Base-by-base conservation (phyloP, 2,888 invertebrate species). In the Anarsia innoxiella region DNA sequence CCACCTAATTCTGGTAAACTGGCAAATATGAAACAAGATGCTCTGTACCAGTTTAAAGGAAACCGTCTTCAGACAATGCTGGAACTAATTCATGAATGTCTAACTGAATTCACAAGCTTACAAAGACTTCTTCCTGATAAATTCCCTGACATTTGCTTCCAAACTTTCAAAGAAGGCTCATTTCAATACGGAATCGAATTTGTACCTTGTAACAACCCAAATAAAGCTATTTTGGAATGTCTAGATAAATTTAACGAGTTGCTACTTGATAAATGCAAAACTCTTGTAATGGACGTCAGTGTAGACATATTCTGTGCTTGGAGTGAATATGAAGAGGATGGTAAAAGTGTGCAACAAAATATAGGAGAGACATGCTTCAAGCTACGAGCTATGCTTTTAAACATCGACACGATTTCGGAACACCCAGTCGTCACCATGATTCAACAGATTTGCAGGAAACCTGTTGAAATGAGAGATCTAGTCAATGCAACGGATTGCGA, bases 251-350 rank as follows among this genome's bases (percentile, higher is more conserved):
- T 67, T 45, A 66, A 77, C 45, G 43, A 42, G 8, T 44, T 50
- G 1, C 42, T 83, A 45, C 40, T 83, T 34, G 76, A 82, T 44
- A 57, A 54, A 41, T 73, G 65, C 41, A 65, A 74, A 48, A 58
- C 56, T 23, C 51, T 79, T 15, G 63, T 77, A 8, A 82, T 82
- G 77, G 70, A 62, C 44, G 57, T 83, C 0, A 83, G 66, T 59
- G 67, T 83, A 12, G 76, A 82, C 39, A 68, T 77, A 42, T 84
- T 73, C 52, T 84, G 84, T 57, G 65, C 76, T 8, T 84, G 84
- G 84, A 76, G 74, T 59, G 84, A 84, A 46, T 71, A 68, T 66
- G 71, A 73, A 44, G 66, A 71, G 10, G 52, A 66, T 44, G 67
- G 63, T 1, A 64, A 60, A 54, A 80, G 48, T 39, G 66, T 78